Evolutionary conservation across 1,140 invertebrate genomes (phyloP).

Genomic region (Cotesia typhae): DNA sequence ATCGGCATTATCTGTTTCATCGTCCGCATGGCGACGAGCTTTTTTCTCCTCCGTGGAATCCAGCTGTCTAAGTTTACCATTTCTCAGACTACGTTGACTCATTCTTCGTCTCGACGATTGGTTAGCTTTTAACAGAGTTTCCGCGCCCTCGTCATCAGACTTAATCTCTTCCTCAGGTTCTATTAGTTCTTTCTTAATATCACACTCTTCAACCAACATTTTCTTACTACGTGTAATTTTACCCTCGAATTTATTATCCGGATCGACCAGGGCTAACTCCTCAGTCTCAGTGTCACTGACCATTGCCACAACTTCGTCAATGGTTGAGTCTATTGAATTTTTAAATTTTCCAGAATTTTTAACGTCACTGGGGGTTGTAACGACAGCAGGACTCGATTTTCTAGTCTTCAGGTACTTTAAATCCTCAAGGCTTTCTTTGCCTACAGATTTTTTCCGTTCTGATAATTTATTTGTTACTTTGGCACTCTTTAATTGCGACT

Average conservation of each 20-base stretch:
- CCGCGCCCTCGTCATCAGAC: slow-evolving; percentile 45
- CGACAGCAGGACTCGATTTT: slow-evolving; percentile 25
- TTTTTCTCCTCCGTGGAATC: slow-evolving; percentile 54
- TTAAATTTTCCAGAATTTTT: slow-evolving; percentile 45
- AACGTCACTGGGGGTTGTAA: slow-evolving; percentile 16
- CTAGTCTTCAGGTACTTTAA: slow-evolving; percentile 38
- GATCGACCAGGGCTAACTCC: slow-evolving; percentile 35
- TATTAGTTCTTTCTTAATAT: slow-evolving; percentile 55
- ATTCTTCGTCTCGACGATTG: slow-evolving; percentile 44
- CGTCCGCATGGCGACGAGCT: slow-evolving; percentile 61
- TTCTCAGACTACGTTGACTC: slow-evolving; percentile 68
- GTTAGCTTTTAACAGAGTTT: slow-evolving; percentile 41
- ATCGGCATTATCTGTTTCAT: slow-evolving; percentile 62
- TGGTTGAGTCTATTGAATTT: slow-evolving; percentile 58
- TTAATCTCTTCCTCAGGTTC: slow-evolving; percentile 49
- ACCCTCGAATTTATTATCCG: slow-evolving; percentile 42
- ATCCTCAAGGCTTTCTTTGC: slow-evolving; percentile 10
- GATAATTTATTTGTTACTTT: slow-evolving; percentile 40
- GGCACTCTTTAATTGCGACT: slow-evolving; percentile 42
- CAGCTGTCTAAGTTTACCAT: slow-evolving; percentile 71
- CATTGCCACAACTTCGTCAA: slow-evolving; percentile 62
- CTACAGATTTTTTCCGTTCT: slow-evolving; percentile 40
- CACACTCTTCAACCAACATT: slow-evolving; percentile 46
- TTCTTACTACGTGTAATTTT: slow-evolving; percentile 51
- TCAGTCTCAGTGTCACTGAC: slow-evolving; percentile 52